These are phyloP conservation scores for Thermophis baileyi DNA, from an alignment of 2,113 vertebrate species.

Conservation along the genomic window DNA sequence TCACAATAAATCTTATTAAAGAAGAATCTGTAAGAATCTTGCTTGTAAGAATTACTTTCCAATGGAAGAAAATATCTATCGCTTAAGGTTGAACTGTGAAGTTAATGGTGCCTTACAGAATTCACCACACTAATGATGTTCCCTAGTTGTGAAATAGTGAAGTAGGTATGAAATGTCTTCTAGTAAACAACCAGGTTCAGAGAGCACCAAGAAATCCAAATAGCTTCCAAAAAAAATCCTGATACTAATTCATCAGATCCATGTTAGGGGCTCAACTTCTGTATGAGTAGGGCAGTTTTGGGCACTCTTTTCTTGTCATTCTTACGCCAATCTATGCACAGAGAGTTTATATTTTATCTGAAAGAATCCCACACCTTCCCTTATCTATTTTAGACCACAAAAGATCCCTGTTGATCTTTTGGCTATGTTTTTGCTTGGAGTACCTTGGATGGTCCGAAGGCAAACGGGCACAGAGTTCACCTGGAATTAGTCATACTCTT, in stretches of 20 bases:
- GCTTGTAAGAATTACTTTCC: background rate
- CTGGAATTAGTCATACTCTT: conserved; percentile 30
- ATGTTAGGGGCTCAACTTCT: background rate
- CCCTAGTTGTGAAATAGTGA: background rate
- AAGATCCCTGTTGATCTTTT: background rate
- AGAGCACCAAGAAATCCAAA: background rate
- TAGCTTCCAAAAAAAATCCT: background rate
- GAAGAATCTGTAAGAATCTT: background rate
- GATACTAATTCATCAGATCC: background rate
- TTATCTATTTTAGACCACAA: background rate
- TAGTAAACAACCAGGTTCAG: background rate
- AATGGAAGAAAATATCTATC: background rate
- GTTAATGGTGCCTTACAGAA: background rate
- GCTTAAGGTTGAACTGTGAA: background rate
- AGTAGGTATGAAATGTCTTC: background rate
- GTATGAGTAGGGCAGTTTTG: background rate
- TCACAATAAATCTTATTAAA: background rate
- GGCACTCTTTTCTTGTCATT: background rate
- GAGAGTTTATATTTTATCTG: background rate
- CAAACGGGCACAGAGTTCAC: conserved; percentile 22
- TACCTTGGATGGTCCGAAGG: conserved; percentile 1
- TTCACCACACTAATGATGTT: background rate
- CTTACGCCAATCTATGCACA: background rate
- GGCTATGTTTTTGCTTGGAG: conserved; percentile 4
- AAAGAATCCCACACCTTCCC: background rate